A percentile compares a stretch with the other conserved stretches of the same genome.
phyloP scores from a whole-genome alignment of 2,113 vertebrate species.

The Cathartes aura region DNA sequence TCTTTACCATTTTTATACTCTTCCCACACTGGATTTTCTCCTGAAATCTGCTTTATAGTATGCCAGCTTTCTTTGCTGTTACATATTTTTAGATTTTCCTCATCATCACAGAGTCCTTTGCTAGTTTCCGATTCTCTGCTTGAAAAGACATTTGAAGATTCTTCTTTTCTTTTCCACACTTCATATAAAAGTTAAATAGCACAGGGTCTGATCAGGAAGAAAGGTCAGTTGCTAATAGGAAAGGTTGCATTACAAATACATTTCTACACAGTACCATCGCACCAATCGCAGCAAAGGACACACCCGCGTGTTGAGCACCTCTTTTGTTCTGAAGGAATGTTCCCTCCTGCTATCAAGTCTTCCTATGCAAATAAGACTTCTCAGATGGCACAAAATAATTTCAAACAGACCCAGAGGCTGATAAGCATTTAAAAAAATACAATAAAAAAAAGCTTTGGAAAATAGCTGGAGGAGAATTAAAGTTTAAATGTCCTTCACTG shows the following conservation, averaged over 20 bases:
- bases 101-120: background rate
- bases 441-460: background rate
- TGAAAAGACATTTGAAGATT: background rate
- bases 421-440: background rate
- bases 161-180: background rate
- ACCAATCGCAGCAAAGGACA: background rate
- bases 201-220: background rate
- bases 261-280: accelerated
- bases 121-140: background rate
- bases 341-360: background rate
- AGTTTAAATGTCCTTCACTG: background rate
- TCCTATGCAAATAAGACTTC: background rate
- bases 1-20: background rate
- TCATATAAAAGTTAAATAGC: background rate
- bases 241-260: background rate
- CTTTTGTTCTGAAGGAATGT: background rate
- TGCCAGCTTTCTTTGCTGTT: background rate
- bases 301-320: accelerated
- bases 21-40: background rate
- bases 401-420: background rate
- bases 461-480: background rate
- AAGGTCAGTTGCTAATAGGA: conserved; percentile 29
- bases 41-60: background rate
- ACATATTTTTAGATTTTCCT: conserved; percentile 1
- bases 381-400: background rate